These are phyloP conservation scores for Chloroclysta siterata DNA, from an alignment of 2,888 invertebrate species.

Conservation along the genomic window DNA sequence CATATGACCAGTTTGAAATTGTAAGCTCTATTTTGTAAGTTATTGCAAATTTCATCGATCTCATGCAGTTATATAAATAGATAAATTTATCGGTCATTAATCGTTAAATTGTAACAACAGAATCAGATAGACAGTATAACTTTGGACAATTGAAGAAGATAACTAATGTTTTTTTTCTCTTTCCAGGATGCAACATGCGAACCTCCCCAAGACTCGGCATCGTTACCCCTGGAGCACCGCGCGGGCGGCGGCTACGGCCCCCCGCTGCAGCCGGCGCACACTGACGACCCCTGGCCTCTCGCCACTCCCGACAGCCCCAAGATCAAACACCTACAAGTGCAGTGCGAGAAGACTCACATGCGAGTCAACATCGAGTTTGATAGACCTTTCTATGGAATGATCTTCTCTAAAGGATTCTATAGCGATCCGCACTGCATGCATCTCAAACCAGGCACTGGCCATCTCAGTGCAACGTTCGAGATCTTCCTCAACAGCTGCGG, in stretches of 20 bases:
- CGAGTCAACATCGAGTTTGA: slow-evolving; percentile 97
- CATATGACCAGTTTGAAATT: background rate
- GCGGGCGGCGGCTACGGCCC: slow-evolving; percentile 91
- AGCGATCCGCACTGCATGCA: slow-evolving; percentile 96
- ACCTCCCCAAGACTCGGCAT: slow-evolving; percentile 92
- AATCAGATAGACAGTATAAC: background rate
- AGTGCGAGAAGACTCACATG: slow-evolving; percentile 98
- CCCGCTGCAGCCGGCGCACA: slow-evolving; percentile 84
- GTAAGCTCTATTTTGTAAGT: background rate
- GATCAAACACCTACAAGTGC: slow-evolving; percentile 96
- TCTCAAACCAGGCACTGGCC: slow-evolving; percentile 95
- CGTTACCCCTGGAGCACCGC: slow-evolving; percentile 92
- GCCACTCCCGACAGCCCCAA: slow-evolving; percentile 95
- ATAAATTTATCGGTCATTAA: no score
- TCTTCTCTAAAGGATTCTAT: slow-evolving; percentile 97
- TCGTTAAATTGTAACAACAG: background rate
- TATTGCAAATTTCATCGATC: no score
- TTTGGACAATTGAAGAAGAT: no score
- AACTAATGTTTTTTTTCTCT: slow-evolving; percentile 16
- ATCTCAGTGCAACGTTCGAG: slow-evolving; percentile 96
- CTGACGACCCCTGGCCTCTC: slow-evolving; percentile 95
- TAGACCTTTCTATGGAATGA: slow-evolving; percentile 97
- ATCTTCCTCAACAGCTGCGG: slow-evolving; percentile 97
- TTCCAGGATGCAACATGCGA: slow-evolving; percentile 91
- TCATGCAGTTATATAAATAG: no score